Evolutionary conservation across 1,140 invertebrate species (phyloP), one percentile per base, ranked within the genome.

Genomic region (Aphaenogaster floridana): DNA sequence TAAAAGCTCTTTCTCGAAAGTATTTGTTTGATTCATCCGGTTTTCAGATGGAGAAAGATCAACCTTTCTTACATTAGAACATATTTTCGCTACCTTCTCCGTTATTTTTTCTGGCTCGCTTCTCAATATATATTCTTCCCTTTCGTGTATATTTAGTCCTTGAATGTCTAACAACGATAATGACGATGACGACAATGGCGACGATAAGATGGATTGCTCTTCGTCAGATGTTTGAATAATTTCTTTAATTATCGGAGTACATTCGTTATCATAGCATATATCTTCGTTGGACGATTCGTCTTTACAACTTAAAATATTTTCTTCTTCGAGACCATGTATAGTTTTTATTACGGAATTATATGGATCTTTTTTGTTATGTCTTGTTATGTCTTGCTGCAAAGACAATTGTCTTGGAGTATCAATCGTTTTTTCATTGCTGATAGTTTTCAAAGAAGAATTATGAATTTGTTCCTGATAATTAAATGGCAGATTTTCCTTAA

Each of bases 1-100:
- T 69, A 97, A 93, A 50, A 97, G 92, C 88, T 97, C 96, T 59
- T 96, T 96, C 88, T 97, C 97, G 39, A 95, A 95, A 88, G 96
- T 77, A 61, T 42, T 59, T 11, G 86, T 84, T 50, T 90, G 85
- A 69, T 89, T 86, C 42, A 68, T 80, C 0, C 4, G 52, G 7
- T 50, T n/a, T 8, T 69, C 63, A 2, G 34, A 28, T 7, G 6
- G 13, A 36, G 17, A 52, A 50, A 5, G 8, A 21, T 48, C 80
- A 11, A 13, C 1, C 0, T 84, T 45, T 15, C 7, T 17, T 17
- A 48, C 34, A 13, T 84, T 84, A 28, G 13, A 61, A 50, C 1
- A 50, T 11, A 81, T 21, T 48, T 77, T 48, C 42, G 39, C 21
- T 36, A 84, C 39, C 17, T 52, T 28, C 13, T 87, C 34, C 2